Evolutionary conservation across 2,888 invertebrate genomes (phyloP), one percentile per base, ranked within the genome.

Genomic region (Nomada ruficornis): DNA sequence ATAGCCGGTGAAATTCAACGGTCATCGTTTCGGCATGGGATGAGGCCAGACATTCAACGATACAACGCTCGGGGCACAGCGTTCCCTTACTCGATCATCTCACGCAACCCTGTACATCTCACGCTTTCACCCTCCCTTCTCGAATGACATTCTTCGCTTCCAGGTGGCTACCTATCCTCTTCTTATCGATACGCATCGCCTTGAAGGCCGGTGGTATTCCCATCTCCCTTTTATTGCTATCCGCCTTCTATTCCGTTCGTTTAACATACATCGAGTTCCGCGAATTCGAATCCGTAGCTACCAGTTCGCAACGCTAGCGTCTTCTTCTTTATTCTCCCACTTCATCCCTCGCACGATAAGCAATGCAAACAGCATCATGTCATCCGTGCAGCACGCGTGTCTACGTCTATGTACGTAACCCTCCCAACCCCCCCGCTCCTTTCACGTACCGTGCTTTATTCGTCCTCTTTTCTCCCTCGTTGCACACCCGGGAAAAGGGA

Each of bases 401-500:
- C 67, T 52, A 52, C 26, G 69, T 60, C 47, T 67, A 42, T 62
- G 65, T 63, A 77, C 57, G 82, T 70, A 52, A 60, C 64, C 64
- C 55, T 47, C 47, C 52, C 4, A 1, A 26, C 11, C 15, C 3
- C 57, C 57, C 23, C 20, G 26, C 18, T 52, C 29, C 23, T 64
- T 59, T 29, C 62, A 60, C 52, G 47, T 36, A 55, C 42, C 64
- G 55, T 62, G 63, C 71, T 77, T 59, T 23, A 62, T 62, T 36
- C 63, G 54, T 75, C 29, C 64, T 65, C 29, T 79, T 64, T 68
- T 60, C 69, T 75, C 65, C 84, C 80, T 84, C 83, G 88, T 88
- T 86, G 85, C 88, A 85, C 90, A 89, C 89, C 88, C 88, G 87
- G 86, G 88, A 90, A 86, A 86, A 87, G 80, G 76, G 82, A 77